phyloP scores from a whole-genome alignment of 2,888 invertebrate species.

The Polydrusus tereticollis region DNA sequence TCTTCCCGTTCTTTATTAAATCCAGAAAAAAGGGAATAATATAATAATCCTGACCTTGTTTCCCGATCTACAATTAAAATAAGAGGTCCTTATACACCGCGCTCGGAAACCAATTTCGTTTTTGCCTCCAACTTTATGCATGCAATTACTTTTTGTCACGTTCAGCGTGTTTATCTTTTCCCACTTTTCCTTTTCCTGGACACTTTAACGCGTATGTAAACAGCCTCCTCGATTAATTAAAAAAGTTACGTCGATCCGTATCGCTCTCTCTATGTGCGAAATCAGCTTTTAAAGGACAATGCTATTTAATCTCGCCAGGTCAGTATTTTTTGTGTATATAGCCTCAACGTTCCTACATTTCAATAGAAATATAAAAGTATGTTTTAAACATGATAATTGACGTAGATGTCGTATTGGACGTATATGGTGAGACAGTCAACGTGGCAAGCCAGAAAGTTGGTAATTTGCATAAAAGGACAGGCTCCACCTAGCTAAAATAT shows the following conservation, averaged over 20 bases:
- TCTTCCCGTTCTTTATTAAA: neutral
- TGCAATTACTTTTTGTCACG: conserved; percentile 45
- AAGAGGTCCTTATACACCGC: conserved; percentile 23
- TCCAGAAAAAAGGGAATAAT: neutral
- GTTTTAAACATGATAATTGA: too few relatives aligned
- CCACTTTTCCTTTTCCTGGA: conserved; percentile 39
- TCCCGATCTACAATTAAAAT: conserved; percentile 27
- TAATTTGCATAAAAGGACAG: too few relatives aligned
- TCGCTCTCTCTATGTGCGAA: conserved; percentile 17
- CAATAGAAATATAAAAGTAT: neutral
- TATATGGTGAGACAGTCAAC: too few relatives aligned
- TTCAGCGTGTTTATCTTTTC: conserved; percentile 43
- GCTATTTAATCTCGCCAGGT: conserved; percentile 34
- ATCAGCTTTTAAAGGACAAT: conserved; percentile 25
- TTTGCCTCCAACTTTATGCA: conserved; percentile 37
- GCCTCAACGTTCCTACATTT: neutral
- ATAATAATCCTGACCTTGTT: conserved; percentile 17
- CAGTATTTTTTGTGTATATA: conserved; percentile 21
- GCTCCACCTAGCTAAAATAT: too few relatives aligned
- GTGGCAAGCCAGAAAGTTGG: too few relatives aligned
- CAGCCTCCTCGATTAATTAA: conserved; percentile 40
- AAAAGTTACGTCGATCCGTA: conserved; percentile 37
- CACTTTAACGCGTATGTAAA: conserved; percentile 35
- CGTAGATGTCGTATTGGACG: too few relatives aligned
- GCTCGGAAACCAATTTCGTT: conserved; percentile 33